Evolutionary conservation across 2,113 vertebrate genomes (phyloP).

Genomic region (Xiphophorus hellerii): DNA sequence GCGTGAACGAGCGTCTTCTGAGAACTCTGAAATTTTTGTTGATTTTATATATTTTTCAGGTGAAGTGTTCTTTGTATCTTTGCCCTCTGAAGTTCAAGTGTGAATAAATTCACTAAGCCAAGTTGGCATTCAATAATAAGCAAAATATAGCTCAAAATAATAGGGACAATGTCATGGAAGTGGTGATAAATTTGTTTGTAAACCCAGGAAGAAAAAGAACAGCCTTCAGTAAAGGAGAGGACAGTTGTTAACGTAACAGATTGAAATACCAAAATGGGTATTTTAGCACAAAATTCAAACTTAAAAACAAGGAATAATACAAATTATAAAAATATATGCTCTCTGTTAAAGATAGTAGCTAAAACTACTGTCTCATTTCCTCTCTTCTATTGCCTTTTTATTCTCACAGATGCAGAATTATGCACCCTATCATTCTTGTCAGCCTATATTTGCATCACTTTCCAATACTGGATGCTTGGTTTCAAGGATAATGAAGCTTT

Average conservation of each 20-base stretch:
- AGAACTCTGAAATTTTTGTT: background rate
- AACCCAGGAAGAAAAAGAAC: background rate
- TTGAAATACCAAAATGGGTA: too few relatives aligned
- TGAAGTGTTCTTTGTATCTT: background rate
- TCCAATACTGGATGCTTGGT: slow-evolving; percentile 46
- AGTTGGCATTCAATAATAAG: background rate
- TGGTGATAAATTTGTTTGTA: background rate
- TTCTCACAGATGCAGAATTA: slow-evolving; percentile 7
- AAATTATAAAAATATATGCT: background rate
- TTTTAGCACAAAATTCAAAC: background rate
- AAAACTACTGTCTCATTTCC: background rate
- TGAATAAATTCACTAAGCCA: background rate
- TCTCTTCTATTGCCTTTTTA: slow-evolving; percentile 13
- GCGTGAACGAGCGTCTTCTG: too few relatives aligned
- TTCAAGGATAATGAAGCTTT: slow-evolving; percentile 70
- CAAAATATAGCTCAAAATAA: background rate
- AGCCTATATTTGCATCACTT: slow-evolving; percentile 38
- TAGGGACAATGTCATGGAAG: background rate
- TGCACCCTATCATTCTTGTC: slow-evolving; percentile 31
- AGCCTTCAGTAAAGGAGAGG: background rate
- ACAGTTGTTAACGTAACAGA: background rate
- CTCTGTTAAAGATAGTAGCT: background rate
- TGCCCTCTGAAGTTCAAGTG: background rate
- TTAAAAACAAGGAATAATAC: background rate
- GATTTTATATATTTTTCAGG: background rate